Evolutionary conservation across 2,888 invertebrate genomes (phyloP).

Genomic region (Limenitis arthemis): DNA sequence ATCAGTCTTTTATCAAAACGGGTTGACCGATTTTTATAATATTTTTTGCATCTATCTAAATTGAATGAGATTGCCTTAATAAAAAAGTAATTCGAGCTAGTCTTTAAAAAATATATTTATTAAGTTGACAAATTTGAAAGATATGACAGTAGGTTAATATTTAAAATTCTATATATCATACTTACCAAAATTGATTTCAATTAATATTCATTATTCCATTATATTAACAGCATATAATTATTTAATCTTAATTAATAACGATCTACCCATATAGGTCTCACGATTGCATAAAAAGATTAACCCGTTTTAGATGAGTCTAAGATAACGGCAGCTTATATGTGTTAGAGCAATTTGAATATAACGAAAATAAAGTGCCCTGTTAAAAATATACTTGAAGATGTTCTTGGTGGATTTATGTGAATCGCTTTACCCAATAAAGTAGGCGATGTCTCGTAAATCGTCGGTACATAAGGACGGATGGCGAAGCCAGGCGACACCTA

Average conservation of each 20-base stretch:
- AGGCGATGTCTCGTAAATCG: conserved; percentile 65
- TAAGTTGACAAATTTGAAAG: no score
- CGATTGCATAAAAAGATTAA: conserved; percentile 2
- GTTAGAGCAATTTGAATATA: conserved; percentile 26
- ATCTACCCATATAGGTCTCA: neutral
- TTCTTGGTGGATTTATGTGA: conserved; percentile 57
- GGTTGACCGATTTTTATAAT: no score
- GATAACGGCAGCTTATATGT: conserved; percentile 10
- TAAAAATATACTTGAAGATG: conserved; percentile 47
- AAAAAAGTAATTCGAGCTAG: no score
- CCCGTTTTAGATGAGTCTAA: neutral
- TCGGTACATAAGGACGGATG: conserved; percentile 46
- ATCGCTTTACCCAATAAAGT: conserved; percentile 63
- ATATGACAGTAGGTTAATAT: no score
- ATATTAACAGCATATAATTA: neutral
- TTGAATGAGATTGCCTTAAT: no score
- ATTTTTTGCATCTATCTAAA: no score
- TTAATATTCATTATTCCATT: neutral
- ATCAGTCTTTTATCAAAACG: no score
- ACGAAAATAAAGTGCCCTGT: conserved; percentile 37
- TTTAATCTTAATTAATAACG: neutral
- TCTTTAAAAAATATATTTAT: no score
- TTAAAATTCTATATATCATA: no score
- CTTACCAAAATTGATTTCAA: no score
- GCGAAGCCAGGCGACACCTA: conserved; percentile 54